phyloP scores from a whole-genome alignment of 2,888 invertebrate genomes.

The Dimorphilus gyrociliatus region DNA sequence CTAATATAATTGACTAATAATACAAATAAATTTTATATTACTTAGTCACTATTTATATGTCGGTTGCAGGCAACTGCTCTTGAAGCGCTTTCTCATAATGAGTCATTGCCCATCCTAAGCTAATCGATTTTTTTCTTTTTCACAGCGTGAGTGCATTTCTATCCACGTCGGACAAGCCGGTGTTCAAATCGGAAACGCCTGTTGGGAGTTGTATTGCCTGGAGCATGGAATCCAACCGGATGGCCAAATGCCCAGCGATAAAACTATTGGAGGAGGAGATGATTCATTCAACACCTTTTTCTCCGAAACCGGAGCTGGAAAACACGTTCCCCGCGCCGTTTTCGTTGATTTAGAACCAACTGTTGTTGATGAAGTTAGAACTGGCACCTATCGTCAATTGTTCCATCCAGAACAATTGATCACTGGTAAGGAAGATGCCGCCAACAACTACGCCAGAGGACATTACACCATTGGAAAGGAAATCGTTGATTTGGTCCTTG shows the following conservation, averaged over 20 bases:
- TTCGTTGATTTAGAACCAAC: slow-evolving; percentile 87
- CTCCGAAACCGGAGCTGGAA: slow-evolving; percentile 71
- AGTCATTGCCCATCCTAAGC: too few relatives aligned
- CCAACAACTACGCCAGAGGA: slow-evolving; percentile 90
- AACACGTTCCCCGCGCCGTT: slow-evolving; percentile 77
- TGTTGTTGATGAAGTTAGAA: slow-evolving; percentile 52
- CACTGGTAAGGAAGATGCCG: slow-evolving; percentile 90
- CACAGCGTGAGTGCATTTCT: slow-evolving; percentile 39
- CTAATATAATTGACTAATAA: too few relatives aligned
- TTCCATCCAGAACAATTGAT: slow-evolving; percentile 95
- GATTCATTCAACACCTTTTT: slow-evolving; percentile 60
- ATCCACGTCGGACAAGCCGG: slow-evolving; percentile 41
- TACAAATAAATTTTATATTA: too few relatives aligned
- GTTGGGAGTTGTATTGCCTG: slow-evolving; percentile 44
- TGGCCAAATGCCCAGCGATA: slow-evolving; percentile 50
- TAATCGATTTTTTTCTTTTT: slow-evolving; percentile 4
- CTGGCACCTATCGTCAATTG: slow-evolving; percentile 61
- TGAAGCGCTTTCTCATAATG: too few relatives aligned
- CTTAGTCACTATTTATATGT: too few relatives aligned
- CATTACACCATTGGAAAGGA: slow-evolving; percentile 86
- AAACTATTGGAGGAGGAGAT: slow-evolving; percentile 51
- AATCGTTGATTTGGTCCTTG: slow-evolving; percentile 54
- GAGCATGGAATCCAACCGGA: slow-evolving; percentile 41
- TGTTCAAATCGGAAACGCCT: slow-evolving; percentile 42
- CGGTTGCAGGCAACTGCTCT: too few relatives aligned